A percentile compares a stretch with the other conserved stretches of the same genome.
Evolutionary conservation across 2,113 vertebrate species (phyloP).

Genomic region (Pseudonaja textilis): DNA sequence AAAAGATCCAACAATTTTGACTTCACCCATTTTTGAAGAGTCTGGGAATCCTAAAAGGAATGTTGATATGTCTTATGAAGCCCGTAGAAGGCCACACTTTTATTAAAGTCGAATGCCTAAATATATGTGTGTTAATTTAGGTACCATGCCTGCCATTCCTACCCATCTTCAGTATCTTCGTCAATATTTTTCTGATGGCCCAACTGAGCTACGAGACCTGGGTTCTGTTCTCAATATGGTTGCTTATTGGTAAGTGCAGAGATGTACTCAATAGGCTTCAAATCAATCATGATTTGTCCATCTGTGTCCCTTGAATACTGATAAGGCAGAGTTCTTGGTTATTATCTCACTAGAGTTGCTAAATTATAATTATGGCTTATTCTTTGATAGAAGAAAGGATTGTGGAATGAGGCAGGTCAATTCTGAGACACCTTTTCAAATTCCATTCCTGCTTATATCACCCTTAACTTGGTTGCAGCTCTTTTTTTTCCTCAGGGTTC

Average conservation of each 20-base stretch:
- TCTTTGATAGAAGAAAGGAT: neutral
- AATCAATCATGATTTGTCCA: neutral
- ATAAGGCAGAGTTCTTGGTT: neutral
- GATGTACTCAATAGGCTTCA: neutral
- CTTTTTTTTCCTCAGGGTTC: neutral
- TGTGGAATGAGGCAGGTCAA: neutral
- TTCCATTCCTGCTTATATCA: neutral
- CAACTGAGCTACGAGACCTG: constrained; percentile 73
- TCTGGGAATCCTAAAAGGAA: neutral
- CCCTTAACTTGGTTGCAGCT: neutral
- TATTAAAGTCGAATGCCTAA: neutral
- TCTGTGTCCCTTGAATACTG: neutral
- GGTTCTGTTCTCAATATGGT: constrained; percentile 81
- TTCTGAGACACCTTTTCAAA: neutral
- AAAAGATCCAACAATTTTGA: neutral
- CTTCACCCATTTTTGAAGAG: neutral
- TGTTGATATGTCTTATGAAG: neutral
- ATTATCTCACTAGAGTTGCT: neutral
- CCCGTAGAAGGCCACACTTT: neutral
- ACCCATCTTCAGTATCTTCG: constrained; percentile 74
- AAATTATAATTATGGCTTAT: neutral
- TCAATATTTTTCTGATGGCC: constrained; percentile 80
- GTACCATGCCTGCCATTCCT: constrained; percentile 81
- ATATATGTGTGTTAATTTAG: constrained; percentile 53
- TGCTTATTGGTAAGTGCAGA: constrained; percentile 72